Evolutionary conservation across 2,888 invertebrate genomes (phyloP).

Genomic region (Leucania comma): DNA sequence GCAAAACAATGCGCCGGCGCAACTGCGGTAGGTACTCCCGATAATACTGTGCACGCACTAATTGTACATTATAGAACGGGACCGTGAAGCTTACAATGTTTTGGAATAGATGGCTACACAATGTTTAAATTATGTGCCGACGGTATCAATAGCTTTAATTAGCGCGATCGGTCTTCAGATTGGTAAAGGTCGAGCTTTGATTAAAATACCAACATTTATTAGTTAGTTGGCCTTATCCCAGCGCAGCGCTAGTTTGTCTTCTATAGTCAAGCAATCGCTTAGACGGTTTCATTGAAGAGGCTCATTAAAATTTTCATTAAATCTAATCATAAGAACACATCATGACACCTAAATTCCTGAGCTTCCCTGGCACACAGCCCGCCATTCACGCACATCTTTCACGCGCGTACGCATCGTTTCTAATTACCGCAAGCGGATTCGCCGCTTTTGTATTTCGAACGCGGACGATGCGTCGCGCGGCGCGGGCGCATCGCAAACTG

Average conservation of each 20-base stretch:
- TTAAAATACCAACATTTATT: constrained; percentile 57
- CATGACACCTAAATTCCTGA: constrained; percentile 50
- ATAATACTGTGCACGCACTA: constrained; percentile 64
- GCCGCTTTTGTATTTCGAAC: constrained; percentile 66
- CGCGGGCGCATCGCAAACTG: constrained; percentile 69
- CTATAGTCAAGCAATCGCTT: constrained; percentile 9
- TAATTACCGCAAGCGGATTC: constrained; percentile 67
- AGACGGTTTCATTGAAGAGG: constrained; percentile 29
- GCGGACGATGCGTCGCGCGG: constrained; percentile 54
- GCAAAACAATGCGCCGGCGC: constrained; percentile 71
- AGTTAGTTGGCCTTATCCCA: constrained; percentile 35
- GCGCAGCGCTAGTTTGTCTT: constrained; percentile 14
- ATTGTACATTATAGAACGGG: constrained; percentile 66
- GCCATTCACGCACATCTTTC: constrained; percentile 60
- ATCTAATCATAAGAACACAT: constrained; percentile 43
- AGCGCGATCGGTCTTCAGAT: constrained; percentile 58
- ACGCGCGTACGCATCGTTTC: constrained; percentile 55
- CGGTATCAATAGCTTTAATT: constrained; percentile 59
- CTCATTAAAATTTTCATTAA: constrained; percentile 52
- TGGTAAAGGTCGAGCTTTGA: constrained; percentile 54
- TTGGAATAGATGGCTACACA: constrained; percentile 55
- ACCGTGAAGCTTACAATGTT: constrained; percentile 60
- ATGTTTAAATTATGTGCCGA: constrained; percentile 51
- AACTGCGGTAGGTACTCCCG: constrained; percentile 71
- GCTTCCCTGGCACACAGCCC: constrained; percentile 48